Base-by-base conservation (phyloP, 2,888 invertebrate species). In the Uropetala carovei region DNA sequence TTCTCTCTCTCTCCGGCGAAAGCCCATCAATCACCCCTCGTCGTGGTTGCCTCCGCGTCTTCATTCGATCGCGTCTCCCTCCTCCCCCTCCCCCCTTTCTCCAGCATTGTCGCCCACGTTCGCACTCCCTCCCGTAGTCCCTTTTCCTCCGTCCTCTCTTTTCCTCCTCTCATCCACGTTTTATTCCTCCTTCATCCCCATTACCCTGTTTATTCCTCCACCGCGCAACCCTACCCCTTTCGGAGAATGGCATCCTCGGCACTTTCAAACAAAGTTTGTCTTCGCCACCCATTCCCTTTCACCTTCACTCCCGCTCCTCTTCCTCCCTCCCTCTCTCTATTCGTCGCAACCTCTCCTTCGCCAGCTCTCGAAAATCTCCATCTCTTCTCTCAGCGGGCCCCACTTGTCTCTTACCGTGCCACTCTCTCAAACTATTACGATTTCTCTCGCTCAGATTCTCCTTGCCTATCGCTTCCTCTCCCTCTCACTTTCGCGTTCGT, bases 231-330 rank as follows among this genome's bases (percentile, higher is more conserved):
- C 27, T 13, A 75, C 75, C 75, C 75, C 75, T 75, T 75, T 75
- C 27, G 75, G 22, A 75, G 75, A 75, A 75, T 75, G 75, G 75
- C 75, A 75, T 75, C 75, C 75, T 75, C 22, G 75, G 75, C 75
- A 75, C 75, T 75, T 75, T 22, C 75, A 75, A 75, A 75, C 75
- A 56, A 56, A n/a, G 57, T 57, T 57, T 58, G 57, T 58, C 56
- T 85, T 13, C 86, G 27, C 85, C 27, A 5, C 27, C 57, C 84
- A 84, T 84, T 84, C 57, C 57, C 85, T 58, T 58, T 85, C 58
- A n/a, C 57, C 85, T 60, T 60, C 58, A 64, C 18, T 27, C 60
- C 58, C 60, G 30, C 30, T 27, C 60, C 30, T 30, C 86, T 16
- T n/a, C 60, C 8, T 43, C 43, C n/a, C n/a, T n/a, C n/a, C n/a